Percentiles rank a stretch among this genome's conserved stretches.
These are phyloP conservation scores for Philypnodon macrostomus DNA, from an alignment of 2,797 vertebrate genomes.

Conservation along the genomic window DNA sequence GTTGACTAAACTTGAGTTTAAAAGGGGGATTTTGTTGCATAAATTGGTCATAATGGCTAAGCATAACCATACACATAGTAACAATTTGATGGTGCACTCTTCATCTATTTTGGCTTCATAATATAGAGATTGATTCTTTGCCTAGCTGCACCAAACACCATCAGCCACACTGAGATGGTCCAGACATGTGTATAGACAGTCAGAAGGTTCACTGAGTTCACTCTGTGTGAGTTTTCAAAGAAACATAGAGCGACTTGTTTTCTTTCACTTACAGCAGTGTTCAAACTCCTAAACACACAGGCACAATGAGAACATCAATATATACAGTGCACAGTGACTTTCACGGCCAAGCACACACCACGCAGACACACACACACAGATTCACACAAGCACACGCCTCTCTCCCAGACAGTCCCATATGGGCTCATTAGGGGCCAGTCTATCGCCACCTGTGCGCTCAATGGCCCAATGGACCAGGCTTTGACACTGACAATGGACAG, in stretches of 20 bases:
- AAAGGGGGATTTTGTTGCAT: too few relatives aligned
- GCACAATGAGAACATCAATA: constrained; percentile 42
- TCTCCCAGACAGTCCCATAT: constrained; percentile 73
- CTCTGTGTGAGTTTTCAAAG: constrained; percentile 21
- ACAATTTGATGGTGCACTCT: too few relatives aligned
- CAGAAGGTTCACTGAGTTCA: constrained; percentile 33
- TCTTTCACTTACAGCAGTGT: constrained; percentile 43
- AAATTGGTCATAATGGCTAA: too few relatives aligned
- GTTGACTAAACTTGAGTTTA: too few relatives aligned
- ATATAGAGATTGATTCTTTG: too few relatives aligned
- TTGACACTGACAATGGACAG: constrained; percentile 70
- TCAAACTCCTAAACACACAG: constrained; percentile 31
- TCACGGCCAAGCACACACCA: constrained; percentile 23
- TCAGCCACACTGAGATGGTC: too few relatives aligned
- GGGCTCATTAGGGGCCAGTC: constrained; percentile 77
- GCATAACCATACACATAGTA: too few relatives aligned
- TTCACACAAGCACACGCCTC: constrained; percentile 34
- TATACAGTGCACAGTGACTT: constrained; percentile 22
- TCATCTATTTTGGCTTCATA: too few relatives aligned
- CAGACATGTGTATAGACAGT: too few relatives aligned
- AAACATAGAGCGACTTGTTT: constrained; percentile 25
- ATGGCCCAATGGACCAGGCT: constrained; percentile 61
- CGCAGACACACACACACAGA: too few relatives aligned
- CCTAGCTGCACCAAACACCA: too few relatives aligned
- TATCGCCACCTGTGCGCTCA: constrained; percentile 73